phyloP scores from a whole-genome alignment of 1,140 invertebrate species.

The Prorops nasuta region DNA sequence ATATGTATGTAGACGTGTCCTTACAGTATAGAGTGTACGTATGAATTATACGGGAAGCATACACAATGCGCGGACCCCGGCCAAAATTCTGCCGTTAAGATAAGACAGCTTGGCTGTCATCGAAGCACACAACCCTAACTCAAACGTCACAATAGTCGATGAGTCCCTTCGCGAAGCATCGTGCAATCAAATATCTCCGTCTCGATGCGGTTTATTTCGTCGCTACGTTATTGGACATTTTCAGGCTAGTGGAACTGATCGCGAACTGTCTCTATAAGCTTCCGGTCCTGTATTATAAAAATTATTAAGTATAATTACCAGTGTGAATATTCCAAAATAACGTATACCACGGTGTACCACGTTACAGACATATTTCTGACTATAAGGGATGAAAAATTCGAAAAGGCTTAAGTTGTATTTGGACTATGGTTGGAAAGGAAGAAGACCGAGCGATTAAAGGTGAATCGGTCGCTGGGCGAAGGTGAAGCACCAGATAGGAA shows the following conservation, averaged over 20 bases:
- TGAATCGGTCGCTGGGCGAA: background rate
- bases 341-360: too few relatives aligned
- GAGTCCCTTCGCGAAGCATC: constrained; percentile 14
- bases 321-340: too few relatives aligned
- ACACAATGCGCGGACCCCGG: constrained; percentile 13
- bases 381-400: too few relatives aligned
- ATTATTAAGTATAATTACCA: too few relatives aligned
- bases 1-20: too few relatives aligned
- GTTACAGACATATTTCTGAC: too few relatives aligned
- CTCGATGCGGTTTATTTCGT: too few relatives aligned
- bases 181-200: too few relatives aligned
- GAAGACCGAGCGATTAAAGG: background rate
- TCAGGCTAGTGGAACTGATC: constrained; percentile 2
- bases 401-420: too few relatives aligned
- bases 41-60: too few relatives aligned
- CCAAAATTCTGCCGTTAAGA: constrained; percentile 35
- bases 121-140: constrained; percentile 44
- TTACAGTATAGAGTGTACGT: too few relatives aligned
- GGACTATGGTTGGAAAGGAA: too few relatives aligned
- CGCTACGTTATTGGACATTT: constrained; percentile 4
- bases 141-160: constrained; percentile 38
- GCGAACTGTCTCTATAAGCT: background rate
- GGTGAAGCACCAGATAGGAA: constrained; percentile 2
- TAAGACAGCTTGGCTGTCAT: constrained; percentile 32
- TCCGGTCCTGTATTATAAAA: background rate